Evolutionary conservation across 1,140 invertebrate genomes (phyloP).

Genomic region (Magallana ariakensis): DNA sequence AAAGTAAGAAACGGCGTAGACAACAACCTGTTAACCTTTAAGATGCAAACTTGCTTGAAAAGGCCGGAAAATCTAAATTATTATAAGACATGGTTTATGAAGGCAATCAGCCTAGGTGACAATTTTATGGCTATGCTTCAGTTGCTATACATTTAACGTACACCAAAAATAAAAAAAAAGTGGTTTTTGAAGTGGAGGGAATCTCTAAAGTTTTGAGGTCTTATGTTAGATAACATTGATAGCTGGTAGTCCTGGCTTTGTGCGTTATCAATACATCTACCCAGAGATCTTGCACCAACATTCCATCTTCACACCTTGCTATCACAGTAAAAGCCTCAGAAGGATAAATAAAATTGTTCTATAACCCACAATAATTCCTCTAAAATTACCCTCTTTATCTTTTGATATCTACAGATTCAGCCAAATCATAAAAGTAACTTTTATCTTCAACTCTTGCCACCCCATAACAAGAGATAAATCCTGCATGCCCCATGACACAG

Average conservation of each 20-base stretch:
- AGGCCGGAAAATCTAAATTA: background rate
- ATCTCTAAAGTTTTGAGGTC: background rate
- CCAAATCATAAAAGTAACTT: constrained; percentile 23
- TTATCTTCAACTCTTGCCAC: background rate
- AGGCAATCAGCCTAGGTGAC: background rate
- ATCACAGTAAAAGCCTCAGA: background rate
- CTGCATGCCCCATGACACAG: constrained; percentile 7
- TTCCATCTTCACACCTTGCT: constrained; percentile 15
- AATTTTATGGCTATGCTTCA: constrained; percentile 28
- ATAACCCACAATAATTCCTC: background rate
- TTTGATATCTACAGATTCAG: constrained; percentile 7
- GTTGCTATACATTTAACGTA: background rate
- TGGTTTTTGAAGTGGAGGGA: background rate
- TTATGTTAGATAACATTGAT: background rate
- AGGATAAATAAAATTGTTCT: background rate
- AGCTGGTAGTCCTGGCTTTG: background rate
- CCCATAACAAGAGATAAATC: background rate
- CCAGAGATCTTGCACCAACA: background rate
- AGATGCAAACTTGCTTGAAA: background rate
- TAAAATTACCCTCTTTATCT: constrained; percentile 28
- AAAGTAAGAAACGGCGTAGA: background rate
- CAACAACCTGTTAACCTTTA: background rate
- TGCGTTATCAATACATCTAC: constrained; percentile 25
- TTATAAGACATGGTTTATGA: background rate
- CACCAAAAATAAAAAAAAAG: background rate